A percentile compares a stretch with the other conserved stretches of the same genome.
Conservation (phyloP, 2,888 invertebrate species). For the Lampropteryx suffumata region DNA sequence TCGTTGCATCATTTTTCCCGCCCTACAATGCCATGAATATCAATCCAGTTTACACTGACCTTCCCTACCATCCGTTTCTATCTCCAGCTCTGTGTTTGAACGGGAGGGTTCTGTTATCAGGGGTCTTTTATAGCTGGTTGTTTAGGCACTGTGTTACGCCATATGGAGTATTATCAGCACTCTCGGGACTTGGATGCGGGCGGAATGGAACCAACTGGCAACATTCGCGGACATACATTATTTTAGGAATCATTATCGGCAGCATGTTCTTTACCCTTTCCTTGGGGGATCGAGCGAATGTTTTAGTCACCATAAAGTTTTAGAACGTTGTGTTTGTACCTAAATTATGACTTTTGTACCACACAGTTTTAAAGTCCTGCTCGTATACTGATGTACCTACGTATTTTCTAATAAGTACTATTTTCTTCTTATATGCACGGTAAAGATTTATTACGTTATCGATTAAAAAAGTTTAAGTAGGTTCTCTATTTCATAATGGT, state of each 20-base stretch:
- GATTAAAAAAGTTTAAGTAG: too few species aligned
- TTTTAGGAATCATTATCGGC: constrained; percentile 41
- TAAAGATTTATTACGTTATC: too few species aligned
- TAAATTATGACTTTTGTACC: too few species aligned
- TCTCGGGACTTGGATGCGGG: constrained; percentile 72
- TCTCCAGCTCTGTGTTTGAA: neutral
- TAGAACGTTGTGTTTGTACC: too few species aligned
- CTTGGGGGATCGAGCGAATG: constrained; percentile 14
- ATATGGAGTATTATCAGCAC: constrained; percentile 80
- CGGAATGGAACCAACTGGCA: constrained; percentile 74
- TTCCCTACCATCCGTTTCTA: constrained; percentile 24
- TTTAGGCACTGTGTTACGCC: constrained; percentile 69
- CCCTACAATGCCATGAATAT: constrained; percentile 69
- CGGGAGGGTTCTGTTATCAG: constrained; percentile 23
- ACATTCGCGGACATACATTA: constrained; percentile 60
- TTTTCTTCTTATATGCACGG: too few species aligned
- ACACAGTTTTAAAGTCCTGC: too few species aligned
- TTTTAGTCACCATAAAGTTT: neutral
- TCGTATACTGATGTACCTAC: too few species aligned
- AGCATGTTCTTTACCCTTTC: constrained; percentile 32
- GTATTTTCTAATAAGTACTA: too few species aligned
- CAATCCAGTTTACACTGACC: constrained; percentile 49
- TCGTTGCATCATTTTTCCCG: constrained; percentile 74
- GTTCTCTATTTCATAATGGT: neutral
- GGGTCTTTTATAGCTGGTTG: constrained; percentile 55